Evolutionary conservation across 2,113 vertebrate species (phyloP), one percentile per base, ranked within the genome.

Genomic region (Pithys albifrons): DNA sequence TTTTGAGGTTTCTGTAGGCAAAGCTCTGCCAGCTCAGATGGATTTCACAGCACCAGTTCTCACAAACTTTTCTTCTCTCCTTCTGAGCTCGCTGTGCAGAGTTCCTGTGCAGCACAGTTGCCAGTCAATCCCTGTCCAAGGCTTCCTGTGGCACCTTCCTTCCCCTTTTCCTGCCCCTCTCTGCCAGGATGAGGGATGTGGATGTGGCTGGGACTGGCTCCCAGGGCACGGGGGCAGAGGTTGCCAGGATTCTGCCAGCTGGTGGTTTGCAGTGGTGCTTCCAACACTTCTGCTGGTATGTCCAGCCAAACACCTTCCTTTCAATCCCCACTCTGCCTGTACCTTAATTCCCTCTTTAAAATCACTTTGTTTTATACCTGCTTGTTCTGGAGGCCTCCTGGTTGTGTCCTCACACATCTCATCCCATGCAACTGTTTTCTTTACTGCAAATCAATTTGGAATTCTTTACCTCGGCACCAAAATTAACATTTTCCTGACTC

Each of bases 391-490:
- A 78, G 73, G 57, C 19, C 80, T 67, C 20, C 76, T 51, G 58
- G 19, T 35, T 10, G 54, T 37, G 7, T 59, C 64, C 54, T 73
- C 17, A 12, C 5, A 22, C 27, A 4, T 18, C n/a, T 23, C 74
- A 31, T 0, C 33, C 70, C 6, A 1, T 13, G 57, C 66, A 65
- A 39, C 33, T 61, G 6, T 12, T 58, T 37, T 17, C 82, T 61
- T 29, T 51, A 0, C 10, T 31, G 55, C 45, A n/a, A 58, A 12
- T 2, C 46, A 0, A 41, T 87, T 78, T 1, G 0, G 35, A 4
- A 27, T 33, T 48, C 61, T 65, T 80, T 48, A 22, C 31, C 57
- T 87, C 45, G 29, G 35, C 54, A 33, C 45, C 76, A 43, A 81
- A 74, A 58, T 20, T 0, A 46, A 39, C 4, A 0, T 81, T 87